Evolutionary conservation across 2,797 vertebrate genomes (phyloP), one percentile per base, ranked within the genome.

Genomic region (Ambastaia sidthimunki): DNA sequence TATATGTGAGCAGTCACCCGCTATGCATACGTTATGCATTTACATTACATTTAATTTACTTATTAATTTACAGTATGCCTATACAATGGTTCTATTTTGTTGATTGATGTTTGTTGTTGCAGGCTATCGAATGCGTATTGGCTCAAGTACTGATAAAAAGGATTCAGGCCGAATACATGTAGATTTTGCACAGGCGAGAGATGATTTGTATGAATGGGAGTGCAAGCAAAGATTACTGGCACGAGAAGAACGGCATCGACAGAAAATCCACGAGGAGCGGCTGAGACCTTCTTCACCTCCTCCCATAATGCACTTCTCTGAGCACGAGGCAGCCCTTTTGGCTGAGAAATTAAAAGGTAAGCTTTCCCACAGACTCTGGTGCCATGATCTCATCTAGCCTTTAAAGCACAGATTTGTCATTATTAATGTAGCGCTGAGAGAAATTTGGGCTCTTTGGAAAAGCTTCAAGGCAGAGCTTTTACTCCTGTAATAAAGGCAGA

Each of bases 191-290:
- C 94, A 95, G 87, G 95, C 95, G 0, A 88, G 95, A 73, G 95
- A 96, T 0, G 95, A 96, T 41, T 91, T 95, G n/a, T 96, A 96
- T 3, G 95, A 96, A 84, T 96, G 95, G 95, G 95, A 96, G 50
- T 96, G 95, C 76, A 92, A 92, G 85, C 95, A 96, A 89, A 91
- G 94, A 19, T 92, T 95, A 92, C 86, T 95, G 83, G 95, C 95
- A 0, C 87, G 95, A 0, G 94, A 96, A 84, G 95, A 96, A 78
- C 91, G 95, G 2, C 95, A 95, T 76, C 92, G 94, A 65, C 88
- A 92, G 71, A 87, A 92, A 34, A 86, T 95, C 89, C 93, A 94
- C 0, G 94, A 95, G 84, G 92, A 95, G 18, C 91, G 86, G 13
- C 89, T 95, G 80, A 91, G 89, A 28, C 94, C 94, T 0, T 92